These are phyloP conservation scores for Trichechus manatus DNA, from an alignment of 2,113 vertebrate species.

Conservation along the genomic window DNA sequence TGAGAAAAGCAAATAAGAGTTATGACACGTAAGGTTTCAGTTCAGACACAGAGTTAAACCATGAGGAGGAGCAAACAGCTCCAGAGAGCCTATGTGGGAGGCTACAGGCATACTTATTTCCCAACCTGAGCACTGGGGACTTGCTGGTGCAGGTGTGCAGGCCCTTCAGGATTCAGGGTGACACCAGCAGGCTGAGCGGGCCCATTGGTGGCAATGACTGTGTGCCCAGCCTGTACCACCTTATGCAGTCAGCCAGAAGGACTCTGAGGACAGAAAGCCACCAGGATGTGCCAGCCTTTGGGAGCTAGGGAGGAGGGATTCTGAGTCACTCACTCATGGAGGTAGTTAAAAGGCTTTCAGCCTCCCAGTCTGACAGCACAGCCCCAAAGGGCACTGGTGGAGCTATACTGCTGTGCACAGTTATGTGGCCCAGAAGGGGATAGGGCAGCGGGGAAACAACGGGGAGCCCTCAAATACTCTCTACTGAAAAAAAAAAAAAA, in stretches of 20 bases:
- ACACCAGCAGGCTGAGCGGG: neutral
- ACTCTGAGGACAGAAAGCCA: neutral
- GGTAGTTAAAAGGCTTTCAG: neutral
- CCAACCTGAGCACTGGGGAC: neutral
- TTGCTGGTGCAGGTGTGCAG: neutral
- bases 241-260: neutral
- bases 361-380: neutral
- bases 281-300: neutral
- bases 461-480: neutral
- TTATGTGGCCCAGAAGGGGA: neutral
- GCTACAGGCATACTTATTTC: neutral
- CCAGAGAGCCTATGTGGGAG: neutral
- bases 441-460: neutral
- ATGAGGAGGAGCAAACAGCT: neutral
- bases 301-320: neutral
- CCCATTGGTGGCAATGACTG: neutral
- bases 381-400: rapidly evolving
- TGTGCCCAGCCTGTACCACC: neutral
- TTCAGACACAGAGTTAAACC: slow-evolving; percentile 37
- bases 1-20: slow-evolving; percentile 69
- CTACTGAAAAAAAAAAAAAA: neutral
- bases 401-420: neutral
- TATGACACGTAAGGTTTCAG: slow-evolving; percentile 67
- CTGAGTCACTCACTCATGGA: neutral
- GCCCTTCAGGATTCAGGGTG: neutral